phyloP scores from a whole-genome alignment of 2,888 invertebrate species.

The Limnephilus rhombicus region DNA sequence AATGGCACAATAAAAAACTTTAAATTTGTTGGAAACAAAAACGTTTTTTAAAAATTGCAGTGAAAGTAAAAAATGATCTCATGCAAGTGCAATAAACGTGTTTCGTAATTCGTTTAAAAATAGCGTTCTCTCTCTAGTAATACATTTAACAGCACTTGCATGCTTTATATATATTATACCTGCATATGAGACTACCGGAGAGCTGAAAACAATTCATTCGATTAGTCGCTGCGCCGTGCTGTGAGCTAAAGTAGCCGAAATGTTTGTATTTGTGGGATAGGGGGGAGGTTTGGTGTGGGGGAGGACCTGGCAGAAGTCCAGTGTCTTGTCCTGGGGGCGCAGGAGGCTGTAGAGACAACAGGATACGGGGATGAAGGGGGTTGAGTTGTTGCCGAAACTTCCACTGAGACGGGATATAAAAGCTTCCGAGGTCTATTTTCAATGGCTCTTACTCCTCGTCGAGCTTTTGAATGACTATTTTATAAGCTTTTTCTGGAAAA shows the following conservation, averaged over 20 bases:
- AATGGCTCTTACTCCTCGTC: not conserved
- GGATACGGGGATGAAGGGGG: constrained; percentile 28
- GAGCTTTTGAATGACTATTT: not conserved
- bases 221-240: constrained; percentile 1
- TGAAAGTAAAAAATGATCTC: not conserved
- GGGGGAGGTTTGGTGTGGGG: not conserved
- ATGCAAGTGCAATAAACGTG: not conserved
- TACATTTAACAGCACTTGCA: not conserved
- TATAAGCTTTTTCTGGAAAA: not conserved
- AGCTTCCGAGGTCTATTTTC: constrained; percentile 16
- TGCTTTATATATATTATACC: not conserved
- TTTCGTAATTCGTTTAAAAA: not conserved
- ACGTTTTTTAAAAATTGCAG: not conserved
- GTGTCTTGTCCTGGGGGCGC: constrained; percentile 33
- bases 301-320: constrained; percentile 12
- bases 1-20: too few species aligned
- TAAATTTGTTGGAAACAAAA: too few species aligned
- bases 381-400: constrained; percentile 26
- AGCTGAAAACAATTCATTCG: constrained; percentile 27
- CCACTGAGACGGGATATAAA: constrained; percentile 7
- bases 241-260: constrained; percentile 17
- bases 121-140: not conserved
- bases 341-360: constrained; percentile 39
- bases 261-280: not conserved
- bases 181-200: not conserved